Evolutionary conservation across 2,113 vertebrate genomes (phyloP).

Genomic region (Euleptes europaea): DNA sequence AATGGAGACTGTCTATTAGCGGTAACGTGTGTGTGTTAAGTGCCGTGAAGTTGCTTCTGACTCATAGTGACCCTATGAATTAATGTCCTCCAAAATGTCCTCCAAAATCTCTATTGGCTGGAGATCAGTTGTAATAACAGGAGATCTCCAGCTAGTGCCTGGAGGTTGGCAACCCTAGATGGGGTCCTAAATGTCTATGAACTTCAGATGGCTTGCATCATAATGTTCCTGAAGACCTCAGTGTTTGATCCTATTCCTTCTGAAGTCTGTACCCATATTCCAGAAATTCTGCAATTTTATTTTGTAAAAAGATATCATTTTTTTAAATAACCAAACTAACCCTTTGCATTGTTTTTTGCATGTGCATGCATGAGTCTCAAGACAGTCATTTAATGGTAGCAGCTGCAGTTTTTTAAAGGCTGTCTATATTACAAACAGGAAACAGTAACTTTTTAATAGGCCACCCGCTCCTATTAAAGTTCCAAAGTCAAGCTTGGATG

Average conservation of each 20-base stretch:
- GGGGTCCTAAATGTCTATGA: constrained; percentile 20
- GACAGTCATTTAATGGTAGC: constrained; percentile 5
- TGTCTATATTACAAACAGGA: background rate
- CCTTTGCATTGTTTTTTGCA: background rate
- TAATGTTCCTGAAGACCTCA: constrained; percentile 39
- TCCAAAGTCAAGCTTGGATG: too few species aligned
- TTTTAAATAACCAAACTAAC: background rate
- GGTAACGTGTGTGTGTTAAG: too few species aligned
- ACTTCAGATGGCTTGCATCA: constrained; percentile 9
- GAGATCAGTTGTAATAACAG: too few species aligned
- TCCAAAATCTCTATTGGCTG: too few species aligned
- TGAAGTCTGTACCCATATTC: constrained; percentile 28
- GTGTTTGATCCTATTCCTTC: constrained; percentile 49
- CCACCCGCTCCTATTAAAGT: too few species aligned
- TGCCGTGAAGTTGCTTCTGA: too few species aligned
- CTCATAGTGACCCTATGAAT: too few species aligned
- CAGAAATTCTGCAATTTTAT: constrained; percentile 13
- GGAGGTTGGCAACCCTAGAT: too few species aligned
- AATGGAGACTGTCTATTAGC: too few species aligned
- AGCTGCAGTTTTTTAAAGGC: constrained; percentile 1
- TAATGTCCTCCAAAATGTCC: too few species aligned
- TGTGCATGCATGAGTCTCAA: constrained; percentile 13
- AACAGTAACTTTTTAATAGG: too few species aligned
- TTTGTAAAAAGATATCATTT: background rate
- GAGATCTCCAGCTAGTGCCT: too few species aligned